Evolutionary conservation across 2,113 vertebrate species (phyloP).

Genomic region (Brachirus orientalis): DNA sequence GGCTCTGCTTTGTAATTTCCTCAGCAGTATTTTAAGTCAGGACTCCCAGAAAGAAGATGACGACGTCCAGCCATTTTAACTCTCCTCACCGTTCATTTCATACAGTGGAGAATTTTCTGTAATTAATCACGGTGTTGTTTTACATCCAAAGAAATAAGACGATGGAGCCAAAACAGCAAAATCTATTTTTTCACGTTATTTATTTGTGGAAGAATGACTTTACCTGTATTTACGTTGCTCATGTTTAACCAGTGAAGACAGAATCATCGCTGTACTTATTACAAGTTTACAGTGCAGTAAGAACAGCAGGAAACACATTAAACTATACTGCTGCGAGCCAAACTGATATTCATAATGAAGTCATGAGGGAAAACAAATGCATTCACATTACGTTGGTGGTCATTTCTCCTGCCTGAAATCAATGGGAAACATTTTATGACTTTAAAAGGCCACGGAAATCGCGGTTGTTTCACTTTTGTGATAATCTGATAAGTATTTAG

Average conservation of each 20-base stretch:
- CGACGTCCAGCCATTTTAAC: constrained; percentile 19
- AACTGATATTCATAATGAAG: not conserved
- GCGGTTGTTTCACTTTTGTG: no score
- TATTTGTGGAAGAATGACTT: not conserved
- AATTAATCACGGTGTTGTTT: constrained; percentile 62
- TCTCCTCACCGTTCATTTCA: constrained; percentile 40
- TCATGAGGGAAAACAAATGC: not conserved
- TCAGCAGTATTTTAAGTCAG: constrained; percentile 34
- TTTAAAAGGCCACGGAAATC: no score
- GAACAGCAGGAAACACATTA: not conserved
- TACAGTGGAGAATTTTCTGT: constrained; percentile 32
- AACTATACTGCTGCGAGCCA: not conserved
- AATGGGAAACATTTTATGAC: not conserved
- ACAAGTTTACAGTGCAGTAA: not conserved
- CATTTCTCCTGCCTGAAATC: not conserved
- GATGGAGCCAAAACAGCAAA: constrained; percentile 17
- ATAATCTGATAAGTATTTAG: no score
- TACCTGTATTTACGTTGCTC: not conserved
- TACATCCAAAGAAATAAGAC: constrained; percentile 35
- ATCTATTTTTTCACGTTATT: not conserved
- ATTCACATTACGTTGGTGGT: not conserved
- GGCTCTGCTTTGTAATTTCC: constrained; percentile 48
- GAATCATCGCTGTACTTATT: not conserved
- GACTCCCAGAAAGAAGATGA: constrained; percentile 17
- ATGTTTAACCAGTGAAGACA: not conserved